Evolutionary conservation across 2,797 vertebrate genomes (phyloP).

Genomic region (Sphenodon punctatus): DNA sequence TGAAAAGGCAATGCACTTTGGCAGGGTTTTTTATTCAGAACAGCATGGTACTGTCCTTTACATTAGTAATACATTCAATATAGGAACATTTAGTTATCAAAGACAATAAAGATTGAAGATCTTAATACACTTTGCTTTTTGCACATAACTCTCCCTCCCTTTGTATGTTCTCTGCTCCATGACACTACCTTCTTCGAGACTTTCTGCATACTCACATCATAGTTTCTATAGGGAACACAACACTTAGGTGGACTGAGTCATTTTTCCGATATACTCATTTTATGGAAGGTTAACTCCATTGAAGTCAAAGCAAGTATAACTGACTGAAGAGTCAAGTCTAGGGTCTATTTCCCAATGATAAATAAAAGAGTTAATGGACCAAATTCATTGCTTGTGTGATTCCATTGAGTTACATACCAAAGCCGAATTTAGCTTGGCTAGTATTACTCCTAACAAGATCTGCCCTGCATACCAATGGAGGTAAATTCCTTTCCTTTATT

Average conservation of each 20-base stretch:
- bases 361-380: not conserved
- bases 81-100: not conserved
- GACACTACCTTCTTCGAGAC: not conserved
- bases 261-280: not conserved
- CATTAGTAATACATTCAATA: not conserved
- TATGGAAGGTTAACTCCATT: not conserved
- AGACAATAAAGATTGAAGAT: not conserved
- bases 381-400: not conserved
- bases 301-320: not conserved
- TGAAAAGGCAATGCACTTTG: not conserved
- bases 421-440: not conserved
- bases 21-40: not conserved
- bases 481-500: not conserved
- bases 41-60: not conserved
- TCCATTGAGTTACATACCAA: not conserved
- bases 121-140: not conserved
- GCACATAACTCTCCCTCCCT: rapidly evolving
- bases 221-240: not conserved
- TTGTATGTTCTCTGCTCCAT: not conserved
- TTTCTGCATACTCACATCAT: rapidly evolving
- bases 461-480: not conserved
- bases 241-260: rapidly evolving
- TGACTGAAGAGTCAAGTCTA: not conserved
- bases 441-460: not conserved
- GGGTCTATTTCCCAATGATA: not conserved